These are phyloP conservation scores for Nesogale talazaci DNA, from an alignment of 2,113 vertebrate genomes.

Conservation along the genomic window DNA sequence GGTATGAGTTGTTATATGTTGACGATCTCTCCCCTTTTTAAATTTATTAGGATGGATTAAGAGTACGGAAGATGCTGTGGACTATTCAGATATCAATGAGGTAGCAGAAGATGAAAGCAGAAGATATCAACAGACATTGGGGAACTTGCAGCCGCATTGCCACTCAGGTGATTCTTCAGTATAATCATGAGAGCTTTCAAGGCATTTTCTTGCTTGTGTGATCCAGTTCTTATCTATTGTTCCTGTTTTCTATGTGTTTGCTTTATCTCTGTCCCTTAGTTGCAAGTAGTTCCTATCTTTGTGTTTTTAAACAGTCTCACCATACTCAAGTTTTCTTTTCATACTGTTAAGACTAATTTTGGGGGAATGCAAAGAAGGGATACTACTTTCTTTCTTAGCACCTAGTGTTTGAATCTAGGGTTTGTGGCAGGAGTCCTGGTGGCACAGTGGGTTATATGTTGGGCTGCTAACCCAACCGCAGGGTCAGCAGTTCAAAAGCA, in stretches of 20 bases:
- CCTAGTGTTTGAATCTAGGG: slow-evolving; percentile 14
- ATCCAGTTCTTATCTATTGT: background rate
- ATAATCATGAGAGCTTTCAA: background rate
- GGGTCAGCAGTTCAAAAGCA: too few species aligned
- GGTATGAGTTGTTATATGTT: background rate
- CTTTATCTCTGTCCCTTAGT: background rate
- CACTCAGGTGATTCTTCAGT: slow-evolving; percentile 87
- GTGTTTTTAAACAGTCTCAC: background rate
- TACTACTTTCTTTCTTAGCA: slow-evolving; percentile 20
- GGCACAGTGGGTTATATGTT: too few species aligned
- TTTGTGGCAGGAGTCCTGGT: background rate
- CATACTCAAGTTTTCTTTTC: slow-evolving; percentile 12
- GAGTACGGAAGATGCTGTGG: slow-evolving; percentile 97
- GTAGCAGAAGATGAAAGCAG: slow-evolving; percentile 98
- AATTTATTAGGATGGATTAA: slow-evolving; percentile 93
- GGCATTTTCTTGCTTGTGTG: slow-evolving; percentile 21
- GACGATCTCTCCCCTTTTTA: background rate
- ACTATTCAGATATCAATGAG: slow-evolving; percentile 98
- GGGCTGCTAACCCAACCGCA: too few species aligned
- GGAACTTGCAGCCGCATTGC: slow-evolving; percentile 90
- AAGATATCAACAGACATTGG: slow-evolving; percentile 96
- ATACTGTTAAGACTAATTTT: slow-evolving; percentile 10
- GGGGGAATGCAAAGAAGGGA: slow-evolving; percentile 18
- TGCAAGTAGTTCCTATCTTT: background rate
- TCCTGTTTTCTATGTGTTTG: background rate